A percentile compares a stretch with the other conserved stretches of the same genome.
These are phyloP conservation scores for Drosophila arizonae DNA, from an alignment of 1,140 invertebrate species.

Conservation along the genomic window DNA sequence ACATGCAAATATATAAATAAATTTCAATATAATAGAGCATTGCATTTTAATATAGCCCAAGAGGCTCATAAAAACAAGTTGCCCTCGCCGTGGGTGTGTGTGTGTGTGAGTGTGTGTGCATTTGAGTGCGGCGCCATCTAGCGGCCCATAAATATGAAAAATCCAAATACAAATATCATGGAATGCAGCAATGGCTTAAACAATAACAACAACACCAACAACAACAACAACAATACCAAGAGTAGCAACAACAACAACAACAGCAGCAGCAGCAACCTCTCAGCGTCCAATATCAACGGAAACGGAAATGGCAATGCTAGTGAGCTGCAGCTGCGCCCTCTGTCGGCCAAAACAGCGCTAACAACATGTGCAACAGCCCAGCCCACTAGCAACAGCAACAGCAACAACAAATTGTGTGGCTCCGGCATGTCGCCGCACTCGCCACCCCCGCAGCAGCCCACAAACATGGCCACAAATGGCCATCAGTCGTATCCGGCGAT, in stretches of 20 bases:
- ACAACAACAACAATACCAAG: slow-evolving; percentile 34
- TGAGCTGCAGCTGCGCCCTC: slow-evolving; percentile 51
- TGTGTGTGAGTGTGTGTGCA: slow-evolving; percentile 13
- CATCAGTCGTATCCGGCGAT: slow-evolving; percentile 88
- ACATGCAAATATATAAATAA: slow-evolving; percentile 17
- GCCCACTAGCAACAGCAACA: slow-evolving; percentile 33
- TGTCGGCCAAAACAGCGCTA: slow-evolving; percentile 50
- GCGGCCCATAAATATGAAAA: slow-evolving; percentile 80
- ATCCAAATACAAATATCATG: slow-evolving; percentile 70
- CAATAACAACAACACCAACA: slow-evolving; percentile 43
- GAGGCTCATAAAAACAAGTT: slow-evolving; percentile 71
- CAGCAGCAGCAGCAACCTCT: slow-evolving; percentile 27
- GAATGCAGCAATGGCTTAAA: slow-evolving; percentile 71
- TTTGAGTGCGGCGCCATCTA: slow-evolving; percentile 59
- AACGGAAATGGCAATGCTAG: slow-evolving; percentile 77
- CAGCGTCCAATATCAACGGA: slow-evolving; percentile 67
- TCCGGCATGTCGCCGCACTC: slow-evolving; percentile 49
- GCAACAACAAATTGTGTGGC: slow-evolving; percentile 50
- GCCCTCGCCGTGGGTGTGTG: slow-evolving; percentile 11
- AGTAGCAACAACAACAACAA: slow-evolving; percentile 49
- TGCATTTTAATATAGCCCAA: slow-evolving; percentile 74
- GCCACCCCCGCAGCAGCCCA: slow-evolving; percentile 62
- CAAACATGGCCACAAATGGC: slow-evolving; percentile 82
- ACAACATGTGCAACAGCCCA: slow-evolving; percentile 46
- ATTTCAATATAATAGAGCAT: slow-evolving; percentile 45